These are phyloP conservation scores for Colletes gigas DNA, from an alignment of 1,140 invertebrate species.

Conservation along the genomic window DNA sequence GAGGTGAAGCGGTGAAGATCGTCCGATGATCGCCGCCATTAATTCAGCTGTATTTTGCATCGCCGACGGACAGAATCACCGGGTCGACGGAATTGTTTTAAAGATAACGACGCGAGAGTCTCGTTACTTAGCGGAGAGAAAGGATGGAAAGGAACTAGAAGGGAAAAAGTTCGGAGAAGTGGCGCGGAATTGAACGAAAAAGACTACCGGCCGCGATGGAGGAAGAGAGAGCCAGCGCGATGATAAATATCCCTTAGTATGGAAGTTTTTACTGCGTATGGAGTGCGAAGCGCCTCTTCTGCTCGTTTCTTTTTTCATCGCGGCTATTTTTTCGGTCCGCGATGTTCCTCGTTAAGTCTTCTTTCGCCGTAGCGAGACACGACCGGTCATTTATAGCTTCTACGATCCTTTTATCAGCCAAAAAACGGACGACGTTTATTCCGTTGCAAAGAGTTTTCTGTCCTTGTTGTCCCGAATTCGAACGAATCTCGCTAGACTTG, in stretches of 20 bases:
- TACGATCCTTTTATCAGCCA: no score
- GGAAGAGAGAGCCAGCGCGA: neutral
- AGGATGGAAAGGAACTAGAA: conserved; percentile 16
- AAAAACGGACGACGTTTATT: no score
- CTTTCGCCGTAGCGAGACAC: no score
- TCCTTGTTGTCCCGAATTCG: no score
- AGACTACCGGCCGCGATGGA: conserved; percentile 12
- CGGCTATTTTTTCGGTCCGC: neutral
- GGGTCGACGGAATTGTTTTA: conserved; percentile 65
- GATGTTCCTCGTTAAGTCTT: neutral
- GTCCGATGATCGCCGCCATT: conserved; percentile 52
- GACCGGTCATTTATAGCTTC: no score
- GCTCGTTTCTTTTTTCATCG: neutral
- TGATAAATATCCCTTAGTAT: conserved; percentile 65
- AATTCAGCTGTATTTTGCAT: conserved; percentile 37
- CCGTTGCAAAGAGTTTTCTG: no score
- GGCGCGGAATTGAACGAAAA: conserved; percentile 49
- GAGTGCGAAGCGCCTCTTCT: conserved; percentile 59
- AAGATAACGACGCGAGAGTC: conserved; percentile 60
- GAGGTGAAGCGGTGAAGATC: conserved; percentile 5
- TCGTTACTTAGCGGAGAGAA: conserved; percentile 19
- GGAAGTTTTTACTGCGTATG: conserved; percentile 66
- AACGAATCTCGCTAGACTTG: neutral
- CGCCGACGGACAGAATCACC: conserved; percentile 53
- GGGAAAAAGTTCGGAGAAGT: conserved; percentile 61